Base-by-base conservation (phyloP, 2,797 vertebrate species). In the Erpetoichthys calabaricus region DNA sequence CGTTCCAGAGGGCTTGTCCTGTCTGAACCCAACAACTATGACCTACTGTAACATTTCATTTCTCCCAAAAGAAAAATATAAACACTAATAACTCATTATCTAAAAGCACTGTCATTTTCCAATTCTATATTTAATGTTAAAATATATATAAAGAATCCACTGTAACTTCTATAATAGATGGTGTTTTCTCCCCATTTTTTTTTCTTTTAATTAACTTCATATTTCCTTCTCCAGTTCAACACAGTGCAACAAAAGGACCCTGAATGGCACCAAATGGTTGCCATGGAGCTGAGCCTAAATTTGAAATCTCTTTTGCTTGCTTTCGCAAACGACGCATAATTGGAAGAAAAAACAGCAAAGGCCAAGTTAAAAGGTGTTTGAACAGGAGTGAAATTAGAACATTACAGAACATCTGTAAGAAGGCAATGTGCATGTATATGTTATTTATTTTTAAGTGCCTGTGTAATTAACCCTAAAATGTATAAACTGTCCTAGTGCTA, bases 191-290 rank as follows among this genome's bases (percentile, higher is more conserved):
- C 25, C 25, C 25, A 25, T 25, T 25, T 25, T 25, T 25, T n/a
- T 25, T 25, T 25, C 56, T 60, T 69, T 61, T 68, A 54, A 60
- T 45, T 62, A 56, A 56, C 56, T 44, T 57, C 47, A 51, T 9
- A 60, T 66, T 61, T 70, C 58, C 65, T 60, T 60, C 63, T 64
- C 64, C 63, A 55, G 57, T 58, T 63, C 56, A 58, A 58, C 62
- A 61, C 55, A 41, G 59, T 61, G 3, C 46, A 57, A 60, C 56
- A 60, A 60, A 58, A 58, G 53, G 9, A 53, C 57, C 56, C 42
- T 47, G 60, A 62, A 62, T 62, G 53, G 55, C 49, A 58, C 53
- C 47, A 51, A 57, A 62, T 58, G 60, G 60, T 62, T 62, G 60
- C 57, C 56, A 62, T 62, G 60, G 60, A n/a, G 47, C 56, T 57